Conservation (phyloP, 2,888 invertebrate species). For the Leucozona laternaria region DNA sequence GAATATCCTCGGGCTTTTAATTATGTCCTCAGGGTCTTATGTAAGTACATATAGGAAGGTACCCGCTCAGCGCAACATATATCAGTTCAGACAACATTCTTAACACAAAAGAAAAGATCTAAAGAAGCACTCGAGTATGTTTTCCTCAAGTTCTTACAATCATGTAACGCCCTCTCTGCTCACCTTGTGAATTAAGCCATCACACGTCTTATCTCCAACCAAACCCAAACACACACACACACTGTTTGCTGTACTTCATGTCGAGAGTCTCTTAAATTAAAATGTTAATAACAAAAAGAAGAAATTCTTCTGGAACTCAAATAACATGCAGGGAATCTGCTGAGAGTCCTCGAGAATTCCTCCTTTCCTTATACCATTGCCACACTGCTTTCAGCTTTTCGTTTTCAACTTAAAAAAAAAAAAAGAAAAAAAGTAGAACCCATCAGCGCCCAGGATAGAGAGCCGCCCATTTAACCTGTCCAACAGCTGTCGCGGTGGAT, state of each 20-base stretch:
- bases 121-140: constrained; percentile 32
- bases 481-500: constrained; percentile 71
- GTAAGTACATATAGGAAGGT: not conserved
- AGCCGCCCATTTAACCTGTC: constrained; percentile 75
- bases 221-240: not conserved
- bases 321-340: constrained; percentile 58
- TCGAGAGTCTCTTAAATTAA: constrained; percentile 49
- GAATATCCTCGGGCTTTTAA: constrained; percentile 36
- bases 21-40: constrained; percentile 42
- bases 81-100: constrained; percentile 21
- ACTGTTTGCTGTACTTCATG: constrained; percentile 5
- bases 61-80: constrained; percentile 19
- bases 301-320: constrained; percentile 20
- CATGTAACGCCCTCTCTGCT: constrained; percentile 33
- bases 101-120: constrained; percentile 1
- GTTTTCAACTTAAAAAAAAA: constrained; percentile 14
- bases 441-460: constrained; percentile 51
- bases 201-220: constrained; percentile 45
- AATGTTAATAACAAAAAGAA: constrained; percentile 38
- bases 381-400: constrained; percentile 25
- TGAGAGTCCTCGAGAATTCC: constrained; percentile 46
- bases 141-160: constrained; percentile 48
- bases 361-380: not conserved
- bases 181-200: constrained; percentile 65
- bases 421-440: constrained; percentile 32